Base-by-base conservation (phyloP, 2,888 invertebrate species). In the Sphaeridia pumilis region DNA sequence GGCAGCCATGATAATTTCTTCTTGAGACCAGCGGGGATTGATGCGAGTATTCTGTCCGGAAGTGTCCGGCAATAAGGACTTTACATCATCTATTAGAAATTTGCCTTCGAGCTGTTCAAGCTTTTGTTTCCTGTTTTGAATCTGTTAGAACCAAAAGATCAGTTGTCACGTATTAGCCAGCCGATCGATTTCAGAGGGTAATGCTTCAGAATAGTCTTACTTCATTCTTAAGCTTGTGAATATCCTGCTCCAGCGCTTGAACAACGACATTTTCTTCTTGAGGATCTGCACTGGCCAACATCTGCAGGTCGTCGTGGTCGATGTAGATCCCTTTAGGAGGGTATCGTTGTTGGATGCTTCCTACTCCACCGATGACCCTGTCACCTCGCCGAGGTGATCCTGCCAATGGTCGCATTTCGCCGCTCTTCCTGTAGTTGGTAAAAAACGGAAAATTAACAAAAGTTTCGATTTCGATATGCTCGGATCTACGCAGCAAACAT, bases 311-410 rank as follows among this genome's bases (percentile, higher is more conserved):
- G 74, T 94, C 94, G 74, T 92, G 87, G 79, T 90, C 92, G 75
- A 95, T 87, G 78, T 89, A 88, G 84, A 95, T 92, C 74, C 94
- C 94, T 68, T 87, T 84, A 58, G 94, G 94, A 67, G 94, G 87
- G 70, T 90, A 83, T 68, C 78, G 76, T 69, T 75, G 74, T 22
- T 69, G 67, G 31, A 69, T 61, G 26, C 68, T 59, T 34, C 68
- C 65, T 38, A 62, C 61, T 46, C 66, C 66, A 28, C 64, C 63
- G 48, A 68, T 71, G 42, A 61, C 61, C 51, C 60, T 60, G 31
- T 67, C 67, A 20, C 66, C 67, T 35, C 66, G 61, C 50, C 67
- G 65, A 46, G 67, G 55, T 4, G 66, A 66, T 66, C 85, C 85
- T 70, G 83, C 81, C 68, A 84, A 82, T 68, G 86, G 86, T 68